Evolutionary conservation across 23 tunicate genomes (phyloP).

Genomic region (Oikopleura albicans): DNA sequence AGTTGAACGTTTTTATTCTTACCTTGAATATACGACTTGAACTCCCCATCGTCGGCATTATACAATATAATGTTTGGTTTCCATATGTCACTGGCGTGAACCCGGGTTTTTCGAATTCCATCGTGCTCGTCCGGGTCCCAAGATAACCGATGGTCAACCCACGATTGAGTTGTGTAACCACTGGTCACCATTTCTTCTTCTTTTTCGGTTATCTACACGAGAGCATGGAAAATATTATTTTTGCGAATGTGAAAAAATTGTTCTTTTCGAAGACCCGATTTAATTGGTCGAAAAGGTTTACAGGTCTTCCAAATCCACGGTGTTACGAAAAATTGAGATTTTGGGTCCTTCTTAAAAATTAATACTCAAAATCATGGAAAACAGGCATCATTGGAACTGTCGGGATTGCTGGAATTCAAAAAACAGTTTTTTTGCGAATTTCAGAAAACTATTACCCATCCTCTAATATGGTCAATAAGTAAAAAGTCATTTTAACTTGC

Average conservation of each 20-base stretch:
- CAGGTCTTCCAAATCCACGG: too few relatives aligned
- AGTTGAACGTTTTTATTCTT: too few relatives aligned
- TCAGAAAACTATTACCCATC: too few relatives aligned
- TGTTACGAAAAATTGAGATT: too few relatives aligned
- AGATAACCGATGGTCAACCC: background rate
- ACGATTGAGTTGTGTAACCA: background rate
- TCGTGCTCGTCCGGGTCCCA: background rate
- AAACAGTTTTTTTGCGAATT: too few relatives aligned
- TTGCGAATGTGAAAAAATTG: background rate
- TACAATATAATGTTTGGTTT: background rate
- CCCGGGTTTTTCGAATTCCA: background rate
- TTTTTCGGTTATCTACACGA: background rate
- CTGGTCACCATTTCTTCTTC: background rate
- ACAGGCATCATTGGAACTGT: too few relatives aligned
- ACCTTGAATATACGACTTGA: conserved; percentile 12
- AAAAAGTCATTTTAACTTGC: background rate
- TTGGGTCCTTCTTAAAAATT: too few relatives aligned
- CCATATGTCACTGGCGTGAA: background rate
- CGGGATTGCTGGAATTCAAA: too few relatives aligned
- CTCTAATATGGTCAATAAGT: background rate
- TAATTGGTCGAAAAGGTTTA: too few relatives aligned
- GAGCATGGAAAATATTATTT: too few relatives aligned
- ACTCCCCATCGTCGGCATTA: background rate
- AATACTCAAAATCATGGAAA: too few relatives aligned
- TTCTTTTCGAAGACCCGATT: too few relatives aligned